phyloP scores from a whole-genome alignment of 2,113 vertebrate species.

The Urocolius indicus region DNA sequence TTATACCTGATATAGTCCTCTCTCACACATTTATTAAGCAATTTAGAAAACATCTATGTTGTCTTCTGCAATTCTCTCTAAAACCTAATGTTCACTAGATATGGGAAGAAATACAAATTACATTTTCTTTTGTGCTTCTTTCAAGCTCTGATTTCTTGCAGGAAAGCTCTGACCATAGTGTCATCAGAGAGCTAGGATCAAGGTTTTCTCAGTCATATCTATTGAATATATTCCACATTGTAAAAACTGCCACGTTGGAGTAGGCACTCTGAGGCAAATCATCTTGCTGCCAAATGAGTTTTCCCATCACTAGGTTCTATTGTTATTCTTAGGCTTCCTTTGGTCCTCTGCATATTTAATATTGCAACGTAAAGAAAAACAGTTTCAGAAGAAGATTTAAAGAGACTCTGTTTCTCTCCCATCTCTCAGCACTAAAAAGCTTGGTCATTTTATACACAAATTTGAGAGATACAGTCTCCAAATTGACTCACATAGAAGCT shows the following conservation, averaged over 20 bases:
- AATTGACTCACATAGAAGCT: not conserved
- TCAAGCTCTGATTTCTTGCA: not conserved
- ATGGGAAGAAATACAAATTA: not conserved
- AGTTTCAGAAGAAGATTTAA: not conserved
- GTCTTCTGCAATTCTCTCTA: not conserved
- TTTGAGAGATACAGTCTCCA: not conserved
- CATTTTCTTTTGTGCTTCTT: not conserved
- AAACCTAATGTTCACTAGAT: not conserved
- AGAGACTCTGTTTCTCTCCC: not conserved
- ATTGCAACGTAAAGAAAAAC: not conserved
- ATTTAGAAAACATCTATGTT: not conserved
- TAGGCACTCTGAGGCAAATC: not conserved
- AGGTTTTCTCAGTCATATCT: not conserved
- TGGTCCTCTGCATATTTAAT: not conserved
- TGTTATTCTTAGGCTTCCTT: not conserved
- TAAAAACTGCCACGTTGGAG: not conserved
- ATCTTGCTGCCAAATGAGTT: not conserved
- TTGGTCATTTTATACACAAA: not conserved
- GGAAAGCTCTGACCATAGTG: accelerated
- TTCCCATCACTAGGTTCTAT: not conserved
- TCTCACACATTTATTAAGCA: not conserved
- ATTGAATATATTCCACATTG: not conserved
- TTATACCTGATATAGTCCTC: accelerated
- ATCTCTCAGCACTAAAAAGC: not conserved
- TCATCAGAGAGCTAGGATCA: not conserved